Conservation (phyloP, 2,797 vertebrate genomes). For the Scleropages formosus region DNA sequence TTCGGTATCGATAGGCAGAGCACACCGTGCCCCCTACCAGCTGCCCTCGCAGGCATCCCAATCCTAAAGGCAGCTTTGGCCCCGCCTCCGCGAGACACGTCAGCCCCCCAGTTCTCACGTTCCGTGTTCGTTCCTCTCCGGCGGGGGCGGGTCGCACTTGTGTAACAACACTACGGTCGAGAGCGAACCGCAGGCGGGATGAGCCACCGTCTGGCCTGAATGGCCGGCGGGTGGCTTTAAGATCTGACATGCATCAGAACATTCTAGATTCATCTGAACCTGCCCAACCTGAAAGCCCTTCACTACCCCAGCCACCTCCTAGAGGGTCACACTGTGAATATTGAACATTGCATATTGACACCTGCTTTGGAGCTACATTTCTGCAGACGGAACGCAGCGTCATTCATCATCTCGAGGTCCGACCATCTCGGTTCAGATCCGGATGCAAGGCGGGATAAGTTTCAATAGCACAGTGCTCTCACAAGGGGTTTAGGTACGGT, state of each 20-base stretch:
- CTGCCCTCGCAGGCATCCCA: not conserved
- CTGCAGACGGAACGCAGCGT: not conserved
- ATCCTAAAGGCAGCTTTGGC: not conserved
- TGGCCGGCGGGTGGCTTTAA: not conserved
- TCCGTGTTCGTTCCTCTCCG: not conserved
- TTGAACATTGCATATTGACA: too few relatives aligned
- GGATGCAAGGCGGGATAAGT: not conserved
- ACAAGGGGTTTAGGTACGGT: not conserved
- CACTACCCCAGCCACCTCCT: too few relatives aligned
- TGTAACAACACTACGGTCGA: not conserved
- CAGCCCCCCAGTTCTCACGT: not conserved
- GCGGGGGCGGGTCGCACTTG: not conserved
- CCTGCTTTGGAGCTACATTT: not conserved
- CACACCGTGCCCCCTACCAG: not conserved
- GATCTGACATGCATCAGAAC: too few relatives aligned
- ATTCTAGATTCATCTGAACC: too few relatives aligned
- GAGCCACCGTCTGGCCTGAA: conserved; percentile 14
- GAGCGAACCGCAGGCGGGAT: not conserved
- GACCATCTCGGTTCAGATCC: not conserved
- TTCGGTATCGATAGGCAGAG: not conserved
- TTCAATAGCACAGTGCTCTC: too few relatives aligned
- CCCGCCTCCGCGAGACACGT: not conserved
- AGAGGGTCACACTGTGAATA: too few relatives aligned
- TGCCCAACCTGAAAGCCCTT: too few relatives aligned
- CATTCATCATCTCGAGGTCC: not conserved